Conservation (phyloP, 2,113 vertebrate genomes). For the Hirundichthys speculiger region DNA sequence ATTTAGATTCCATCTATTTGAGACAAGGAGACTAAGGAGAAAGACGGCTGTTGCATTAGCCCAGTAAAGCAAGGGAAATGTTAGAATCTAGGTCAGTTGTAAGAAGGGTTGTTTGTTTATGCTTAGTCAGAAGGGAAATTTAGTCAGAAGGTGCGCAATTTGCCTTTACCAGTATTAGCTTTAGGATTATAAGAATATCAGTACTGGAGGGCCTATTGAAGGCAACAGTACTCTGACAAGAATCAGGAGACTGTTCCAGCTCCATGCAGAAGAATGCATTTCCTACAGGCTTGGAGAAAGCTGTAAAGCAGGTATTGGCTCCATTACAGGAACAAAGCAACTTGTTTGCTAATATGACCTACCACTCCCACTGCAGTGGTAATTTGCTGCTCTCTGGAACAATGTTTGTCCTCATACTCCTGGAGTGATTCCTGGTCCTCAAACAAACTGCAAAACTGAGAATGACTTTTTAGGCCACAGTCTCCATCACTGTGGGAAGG, state of each 20-base stretch:
- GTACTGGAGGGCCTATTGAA: conserved; percentile 32
- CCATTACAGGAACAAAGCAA: conserved; percentile 26
- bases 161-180: conserved; percentile 27
- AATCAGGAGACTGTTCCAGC: conserved; percentile 35
- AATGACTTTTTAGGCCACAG: conserved; percentile 10
- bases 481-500: conserved; percentile 28
- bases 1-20: conserved; percentile 38
- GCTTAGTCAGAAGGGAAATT: conserved; percentile 53
- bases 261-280: conserved; percentile 57
- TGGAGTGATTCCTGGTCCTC: conserved; percentile 37
- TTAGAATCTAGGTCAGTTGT: conserved; percentile 43
- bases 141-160: conserved; percentile 28
- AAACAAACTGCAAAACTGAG: conserved; percentile 9
- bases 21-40: conserved; percentile 21
- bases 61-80: conserved; percentile 58
- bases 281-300: conserved; percentile 43
- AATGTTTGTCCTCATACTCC: conserved; percentile 44
- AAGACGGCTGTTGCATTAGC: conserved; percentile 32
- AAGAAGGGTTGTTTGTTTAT: conserved; percentile 24
- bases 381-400: conserved; percentile 52
- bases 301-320: conserved; percentile 48
- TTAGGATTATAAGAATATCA: conserved; percentile 43
- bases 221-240: conserved; percentile 39
- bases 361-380: conserved; percentile 66
- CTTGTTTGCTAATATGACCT: conserved; percentile 62